Evolutionary conservation across 2,888 invertebrate genomes (phyloP).

Genomic region (Limnephilus rhombicus): DNA sequence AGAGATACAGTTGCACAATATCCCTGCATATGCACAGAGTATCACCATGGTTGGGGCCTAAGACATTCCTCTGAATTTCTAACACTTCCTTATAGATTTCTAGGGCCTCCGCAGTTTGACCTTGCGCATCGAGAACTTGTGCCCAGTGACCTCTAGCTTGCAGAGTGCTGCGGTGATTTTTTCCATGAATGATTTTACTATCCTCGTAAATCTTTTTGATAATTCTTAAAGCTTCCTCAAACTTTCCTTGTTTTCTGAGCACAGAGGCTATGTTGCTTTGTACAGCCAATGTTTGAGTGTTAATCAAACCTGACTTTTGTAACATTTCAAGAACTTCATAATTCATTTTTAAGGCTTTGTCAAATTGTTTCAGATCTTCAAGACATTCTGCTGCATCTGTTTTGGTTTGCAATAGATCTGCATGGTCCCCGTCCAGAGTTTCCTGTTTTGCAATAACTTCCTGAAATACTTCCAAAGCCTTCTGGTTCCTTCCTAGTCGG

Average conservation of each 20-base stretch:
- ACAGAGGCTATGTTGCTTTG: constrained; percentile 11
- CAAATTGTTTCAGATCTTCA: background rate
- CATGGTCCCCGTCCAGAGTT: background rate
- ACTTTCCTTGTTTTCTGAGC: background rate
- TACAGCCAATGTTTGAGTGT: background rate
- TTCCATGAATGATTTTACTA: background rate
- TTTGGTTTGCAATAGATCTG: background rate
- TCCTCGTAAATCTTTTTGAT: background rate
- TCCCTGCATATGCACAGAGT: background rate
- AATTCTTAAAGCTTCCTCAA: background rate
- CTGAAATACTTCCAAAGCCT: constrained; percentile 11
- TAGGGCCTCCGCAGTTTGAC: background rate
- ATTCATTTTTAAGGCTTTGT: constrained; percentile 10
- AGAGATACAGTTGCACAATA: background rate
- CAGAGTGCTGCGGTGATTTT: constrained; percentile 2
- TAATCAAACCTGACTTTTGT: background rate
- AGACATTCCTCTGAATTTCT: constrained; percentile 15
- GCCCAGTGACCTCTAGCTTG: background rate
- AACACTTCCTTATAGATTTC: background rate
- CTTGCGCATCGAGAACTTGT: background rate
- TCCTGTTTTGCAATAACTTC: constrained; percentile 4
- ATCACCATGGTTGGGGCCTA: constrained; percentile 10
- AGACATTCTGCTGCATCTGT: background rate
- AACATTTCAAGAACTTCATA: background rate
- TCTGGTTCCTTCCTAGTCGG: background rate